phyloP scores from a whole-genome alignment of 2,113 vertebrate genomes.

The Pseudorhombus dupliciocellatus region DNA sequence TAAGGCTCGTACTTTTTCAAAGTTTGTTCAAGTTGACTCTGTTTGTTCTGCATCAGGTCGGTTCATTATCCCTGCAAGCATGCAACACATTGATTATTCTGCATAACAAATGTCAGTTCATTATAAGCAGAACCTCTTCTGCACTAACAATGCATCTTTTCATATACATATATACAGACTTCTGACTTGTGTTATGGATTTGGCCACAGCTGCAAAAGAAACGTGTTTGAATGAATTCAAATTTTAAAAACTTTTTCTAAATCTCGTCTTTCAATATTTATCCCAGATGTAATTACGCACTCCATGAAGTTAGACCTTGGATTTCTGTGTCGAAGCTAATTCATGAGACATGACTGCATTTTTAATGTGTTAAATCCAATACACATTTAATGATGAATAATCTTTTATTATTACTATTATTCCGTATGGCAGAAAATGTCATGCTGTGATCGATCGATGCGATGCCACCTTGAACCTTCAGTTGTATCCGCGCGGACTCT shows the following conservation, averaged over 20 bases:
- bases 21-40: too few relatives aligned
- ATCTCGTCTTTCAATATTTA: conserved; percentile 39
- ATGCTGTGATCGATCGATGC: conserved; percentile 68
- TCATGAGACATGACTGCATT: conserved; percentile 69
- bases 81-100: too few relatives aligned
- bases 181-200: neutral
- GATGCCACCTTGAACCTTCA: conserved; percentile 57
- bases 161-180: neutral
- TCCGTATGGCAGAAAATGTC: conserved; percentile 67
- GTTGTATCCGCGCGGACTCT: conserved; percentile 59
- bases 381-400: conserved; percentile 76
- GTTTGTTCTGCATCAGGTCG: neutral
- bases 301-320: conserved; percentile 69
- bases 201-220: conserved; percentile 3
- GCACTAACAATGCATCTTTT: neutral
- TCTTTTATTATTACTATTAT: conserved; percentile 74
- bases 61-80: neutral
- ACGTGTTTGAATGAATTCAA: conserved; percentile 19
- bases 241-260: conserved; percentile 37
- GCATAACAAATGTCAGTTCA: too few relatives aligned
- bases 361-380: conserved; percentile 75
- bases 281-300: conserved; percentile 45
- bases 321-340: conserved; percentile 63
- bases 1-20: too few relatives aligned
- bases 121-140: neutral